A percentile compares a stretch with the other conserved stretches of the same genome.
Evolutionary conservation across 2,113 vertebrate genomes (phyloP).

Genomic region (Thomomys bottae): DNA sequence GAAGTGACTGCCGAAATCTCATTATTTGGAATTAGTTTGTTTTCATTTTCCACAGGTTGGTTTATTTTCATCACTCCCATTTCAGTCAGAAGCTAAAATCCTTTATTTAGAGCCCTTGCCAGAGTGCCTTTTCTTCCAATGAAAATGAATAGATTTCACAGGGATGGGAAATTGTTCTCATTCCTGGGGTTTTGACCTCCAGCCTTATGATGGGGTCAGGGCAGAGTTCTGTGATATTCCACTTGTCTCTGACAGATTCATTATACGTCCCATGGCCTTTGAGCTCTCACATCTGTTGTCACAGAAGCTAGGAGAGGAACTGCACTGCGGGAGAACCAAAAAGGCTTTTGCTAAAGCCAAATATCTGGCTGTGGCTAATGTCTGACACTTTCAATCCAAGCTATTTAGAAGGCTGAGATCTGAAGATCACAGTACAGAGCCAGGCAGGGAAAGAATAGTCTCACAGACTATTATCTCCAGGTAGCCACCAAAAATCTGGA

Average conservation of each 20-base stretch:
- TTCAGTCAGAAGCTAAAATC: slow-evolving; percentile 54
- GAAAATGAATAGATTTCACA: slow-evolving; percentile 73
- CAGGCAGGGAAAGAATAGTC: no score
- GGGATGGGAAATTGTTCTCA: slow-evolving; percentile 71
- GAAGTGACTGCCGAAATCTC: background rate
- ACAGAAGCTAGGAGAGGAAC: background rate
- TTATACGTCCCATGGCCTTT: slow-evolving; percentile 78
- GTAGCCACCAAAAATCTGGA: no score
- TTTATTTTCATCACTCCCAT: slow-evolving; percentile 46
- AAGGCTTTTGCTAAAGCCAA: background rate
- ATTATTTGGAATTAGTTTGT: slow-evolving; percentile 49
- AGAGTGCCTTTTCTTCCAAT: slow-evolving; percentile 57
- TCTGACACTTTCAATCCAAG: no score
- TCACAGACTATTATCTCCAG: no score
- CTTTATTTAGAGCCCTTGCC: slow-evolving; percentile 62
- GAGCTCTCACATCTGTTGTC: background rate
- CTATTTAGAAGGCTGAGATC: no score
- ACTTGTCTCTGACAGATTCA: slow-evolving; percentile 82
- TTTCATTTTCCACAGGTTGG: slow-evolving; percentile 59
- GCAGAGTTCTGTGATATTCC: slow-evolving; percentile 75
- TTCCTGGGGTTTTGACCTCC: slow-evolving; percentile 70
- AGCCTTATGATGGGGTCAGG: slow-evolving; percentile 73
- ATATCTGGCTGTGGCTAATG: background rate
- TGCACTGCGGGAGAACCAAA: background rate
- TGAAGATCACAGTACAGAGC: no score